A percentile compares a stretch with the other conserved stretches of the same genome.
These are phyloP conservation scores for Lucilia cuprina DNA, from an alignment of 1,140 invertebrate species.

Conservation along the genomic window DNA sequence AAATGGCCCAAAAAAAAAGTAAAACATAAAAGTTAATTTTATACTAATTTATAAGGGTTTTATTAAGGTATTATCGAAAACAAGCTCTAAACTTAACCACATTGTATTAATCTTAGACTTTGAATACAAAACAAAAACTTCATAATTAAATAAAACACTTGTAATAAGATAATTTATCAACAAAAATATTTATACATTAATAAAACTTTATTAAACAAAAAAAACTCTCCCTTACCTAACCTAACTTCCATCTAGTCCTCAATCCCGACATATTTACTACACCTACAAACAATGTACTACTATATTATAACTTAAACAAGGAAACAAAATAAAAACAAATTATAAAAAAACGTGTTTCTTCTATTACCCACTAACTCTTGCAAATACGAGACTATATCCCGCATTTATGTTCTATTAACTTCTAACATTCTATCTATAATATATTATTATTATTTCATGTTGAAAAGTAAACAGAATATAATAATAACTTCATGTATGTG, in stretches of 20 bases:
- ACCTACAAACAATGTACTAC: neutral
- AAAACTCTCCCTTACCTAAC: neutral
- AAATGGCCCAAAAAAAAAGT: neutral
- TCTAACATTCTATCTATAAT: neutral
- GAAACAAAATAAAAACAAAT: neutral
- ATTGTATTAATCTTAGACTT: neutral
- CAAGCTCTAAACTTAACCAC: neutral
- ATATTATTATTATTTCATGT: neutral
- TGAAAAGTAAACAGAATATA: neutral
- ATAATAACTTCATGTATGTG: neutral
- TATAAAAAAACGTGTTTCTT: neutral
- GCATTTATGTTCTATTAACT: slow-evolving; percentile 14
- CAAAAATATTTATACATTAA: neutral
- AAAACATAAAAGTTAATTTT: neutral
- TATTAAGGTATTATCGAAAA: neutral
- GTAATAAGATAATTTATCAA: neutral
- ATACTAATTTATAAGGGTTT: neutral
- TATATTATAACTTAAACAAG: neutral
- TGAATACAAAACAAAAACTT: neutral
- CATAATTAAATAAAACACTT: neutral
- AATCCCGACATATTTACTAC: neutral
- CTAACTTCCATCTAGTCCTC: neutral
- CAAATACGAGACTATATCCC: slow-evolving; percentile 8
- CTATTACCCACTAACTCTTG: neutral
- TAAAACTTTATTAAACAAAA: neutral